Evolutionary conservation across 2,888 invertebrate genomes (phyloP), one percentile per base, ranked within the genome.

Genomic region (Scaptomyza tumidula): DNA sequence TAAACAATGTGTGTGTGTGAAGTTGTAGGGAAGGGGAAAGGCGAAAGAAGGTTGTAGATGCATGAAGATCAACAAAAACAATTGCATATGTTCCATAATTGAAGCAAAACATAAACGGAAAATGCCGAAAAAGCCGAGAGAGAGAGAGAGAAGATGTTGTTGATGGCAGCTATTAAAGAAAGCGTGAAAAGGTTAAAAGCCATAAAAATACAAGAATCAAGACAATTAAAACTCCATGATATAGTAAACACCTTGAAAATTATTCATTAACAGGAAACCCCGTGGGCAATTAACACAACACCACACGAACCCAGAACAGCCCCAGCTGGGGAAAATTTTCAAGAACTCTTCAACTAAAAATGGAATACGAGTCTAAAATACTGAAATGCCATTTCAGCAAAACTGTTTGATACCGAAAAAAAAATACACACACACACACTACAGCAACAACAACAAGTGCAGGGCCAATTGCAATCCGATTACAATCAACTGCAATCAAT

Each of bases 401-500:
- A 41, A 41, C 29, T 43, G 53, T 67, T 50, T 60, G 65, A 53
- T 78, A 60, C 14, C n/a, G 24, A 35, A 11, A 31, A 33, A 10
- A 4, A 24, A n/a, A 56, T n/a, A 73, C 10, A 33, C 10, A 69
- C n/a, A 85, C 75, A 82, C 29, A 24, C 24, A 33, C 14, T 14
- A 10, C 14, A 0, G 9, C 6, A 27, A 39, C 55, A 27, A 39
- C 55, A 73, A 70, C 83, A 77, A 83, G 86, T 82, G 82, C 88
- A 68, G 41, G 16, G 74, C 50, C 86, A 83, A 83, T 87, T 85
- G 83, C 88, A 83, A 83, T 87, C 86, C 88, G 88, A 88, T 83
- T 87, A 87, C 83, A 74, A 88, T 78, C 83, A 69, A 66, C 83
- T 79, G 88, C 83, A 83, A 83, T 83, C 87, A 87, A 72, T 71